These are phyloP conservation scores for Tridacna gigas DNA, from an alignment of 2,888 invertebrate species.

Conservation along the genomic window DNA sequence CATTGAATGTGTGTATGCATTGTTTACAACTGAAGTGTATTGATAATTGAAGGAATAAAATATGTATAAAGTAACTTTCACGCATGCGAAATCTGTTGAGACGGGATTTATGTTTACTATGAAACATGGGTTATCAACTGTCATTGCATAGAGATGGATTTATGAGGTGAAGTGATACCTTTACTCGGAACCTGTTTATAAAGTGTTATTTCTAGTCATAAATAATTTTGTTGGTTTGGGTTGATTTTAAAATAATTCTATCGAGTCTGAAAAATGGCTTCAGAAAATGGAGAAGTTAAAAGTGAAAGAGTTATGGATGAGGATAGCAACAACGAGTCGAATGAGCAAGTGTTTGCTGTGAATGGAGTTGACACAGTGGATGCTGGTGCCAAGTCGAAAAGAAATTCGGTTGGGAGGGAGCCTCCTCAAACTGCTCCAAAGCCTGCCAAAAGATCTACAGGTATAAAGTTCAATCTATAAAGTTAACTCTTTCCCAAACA, in stretches of 20 bases:
- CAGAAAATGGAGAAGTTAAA: slow-evolving; percentile 13
- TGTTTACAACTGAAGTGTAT: neutral
- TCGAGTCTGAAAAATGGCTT: neutral
- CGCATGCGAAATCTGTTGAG: too few species aligned
- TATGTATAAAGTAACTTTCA: too few species aligned
- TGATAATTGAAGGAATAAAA: neutral
- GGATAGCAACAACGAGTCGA: neutral
- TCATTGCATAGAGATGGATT: too few species aligned
- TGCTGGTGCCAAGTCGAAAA: neutral
- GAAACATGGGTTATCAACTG: too few species aligned
- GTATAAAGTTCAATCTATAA: neutral
- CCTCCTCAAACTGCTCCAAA: slow-evolving; percentile 56
- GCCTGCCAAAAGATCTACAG: slow-evolving; percentile 41
- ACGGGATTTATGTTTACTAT: too few species aligned
- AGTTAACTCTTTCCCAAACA: neutral
- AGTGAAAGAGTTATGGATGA: neutral
- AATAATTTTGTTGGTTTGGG: neutral
- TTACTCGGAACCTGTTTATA: neutral
- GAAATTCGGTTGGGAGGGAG: neutral
- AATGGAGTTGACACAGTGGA: slow-evolving; percentile 13
- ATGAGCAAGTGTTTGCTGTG: neutral
- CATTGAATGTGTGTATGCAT: slow-evolving; percentile 3
- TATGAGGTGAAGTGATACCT: too few species aligned
- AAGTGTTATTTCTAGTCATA: neutral
- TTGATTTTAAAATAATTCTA: neutral